Conservation (phyloP, 2,888 invertebrate species). For the Epirrita christyi region DNA sequence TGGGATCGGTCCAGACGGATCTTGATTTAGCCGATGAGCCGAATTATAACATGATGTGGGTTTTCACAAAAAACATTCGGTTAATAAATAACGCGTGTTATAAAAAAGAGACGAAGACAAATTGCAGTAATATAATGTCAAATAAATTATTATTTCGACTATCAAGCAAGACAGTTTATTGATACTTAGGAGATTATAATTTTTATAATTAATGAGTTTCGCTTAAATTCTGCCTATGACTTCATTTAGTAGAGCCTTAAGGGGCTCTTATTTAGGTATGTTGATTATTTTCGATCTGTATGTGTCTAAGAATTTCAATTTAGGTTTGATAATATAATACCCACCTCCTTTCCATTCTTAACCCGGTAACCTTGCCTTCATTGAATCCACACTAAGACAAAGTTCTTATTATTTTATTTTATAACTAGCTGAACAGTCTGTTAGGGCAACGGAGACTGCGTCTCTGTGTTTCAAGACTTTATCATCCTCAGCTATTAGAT, state of each 20-base stretch:
- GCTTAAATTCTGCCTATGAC: slow-evolving; percentile 18
- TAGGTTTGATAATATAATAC: too few species aligned
- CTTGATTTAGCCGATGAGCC: slow-evolving; percentile 71
- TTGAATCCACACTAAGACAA: too few species aligned
- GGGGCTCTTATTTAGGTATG: background rate
- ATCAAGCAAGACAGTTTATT: slow-evolving; percentile 42
- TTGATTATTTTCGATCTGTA: slow-evolving; percentile 5
- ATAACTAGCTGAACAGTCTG: too few species aligned
- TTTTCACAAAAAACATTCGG: slow-evolving; percentile 71
- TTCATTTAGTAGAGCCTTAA: slow-evolving; percentile 9
- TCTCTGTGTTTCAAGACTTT: too few species aligned
- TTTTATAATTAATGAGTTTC: slow-evolving; percentile 36
- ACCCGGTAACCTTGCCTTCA: background rate
- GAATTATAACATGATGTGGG: slow-evolving; percentile 81
- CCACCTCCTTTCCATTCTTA: background rate
- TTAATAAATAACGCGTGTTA: slow-evolving; percentile 78
- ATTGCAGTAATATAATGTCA: slow-evolving; percentile 68
- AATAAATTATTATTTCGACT: slow-evolving; percentile 58
- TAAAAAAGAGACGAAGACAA: slow-evolving; percentile 77
- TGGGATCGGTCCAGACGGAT: slow-evolving; percentile 64
- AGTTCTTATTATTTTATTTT: too few species aligned
- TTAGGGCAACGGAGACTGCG: too few species aligned
- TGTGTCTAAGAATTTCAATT: background rate
- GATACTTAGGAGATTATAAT: slow-evolving; percentile 37
- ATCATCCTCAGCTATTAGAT: too few species aligned